phyloP scores from a whole-genome alignment of 2,797 vertebrate species.

The Arnoldichthys spilopterus region DNA sequence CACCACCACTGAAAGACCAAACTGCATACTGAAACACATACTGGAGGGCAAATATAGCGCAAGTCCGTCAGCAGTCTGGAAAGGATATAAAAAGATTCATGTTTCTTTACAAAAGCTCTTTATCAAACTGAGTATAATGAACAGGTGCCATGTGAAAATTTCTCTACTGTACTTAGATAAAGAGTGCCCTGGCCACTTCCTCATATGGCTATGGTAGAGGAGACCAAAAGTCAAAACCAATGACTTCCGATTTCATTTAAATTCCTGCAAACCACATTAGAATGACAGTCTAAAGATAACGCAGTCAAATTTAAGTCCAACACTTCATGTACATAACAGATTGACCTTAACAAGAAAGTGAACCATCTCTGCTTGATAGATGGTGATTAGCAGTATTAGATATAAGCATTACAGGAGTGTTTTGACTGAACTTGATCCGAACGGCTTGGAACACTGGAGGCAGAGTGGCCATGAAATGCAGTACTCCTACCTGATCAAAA shows the following conservation, averaged over 20 bases:
- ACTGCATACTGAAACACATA: slow-evolving; percentile 49
- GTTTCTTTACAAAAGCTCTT: slow-evolving; percentile 66
- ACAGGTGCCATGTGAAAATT: slow-evolving; percentile 33
- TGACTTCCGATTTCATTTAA: slow-evolving; percentile 6
- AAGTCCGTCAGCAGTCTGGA: slow-evolving; percentile 64
- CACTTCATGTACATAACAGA: not conserved
- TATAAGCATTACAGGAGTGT: slow-evolving; percentile 8
- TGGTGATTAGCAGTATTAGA: not conserved
- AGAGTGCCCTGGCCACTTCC: slow-evolving; percentile 70
- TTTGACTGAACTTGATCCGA: slow-evolving; percentile 37
- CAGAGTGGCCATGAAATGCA: slow-evolving; percentile 29
- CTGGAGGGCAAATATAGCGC: slow-evolving; percentile 61
- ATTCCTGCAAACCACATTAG: slow-evolving; percentile 24
- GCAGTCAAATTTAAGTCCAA: slow-evolving; percentile 8
- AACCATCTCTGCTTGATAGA: not conserved
- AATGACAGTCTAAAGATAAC: slow-evolving; percentile 7
- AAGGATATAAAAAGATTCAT: slow-evolving; percentile 64
- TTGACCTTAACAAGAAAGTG: slow-evolving; percentile 10
- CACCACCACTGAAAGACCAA: slow-evolving; percentile 46
- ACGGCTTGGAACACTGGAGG: slow-evolving; percentile 6
- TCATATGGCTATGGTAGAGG: slow-evolving; percentile 75
- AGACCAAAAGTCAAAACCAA: slow-evolving; percentile 2
- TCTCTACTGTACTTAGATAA: slow-evolving; percentile 23
- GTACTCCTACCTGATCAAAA: slow-evolving; percentile 34
- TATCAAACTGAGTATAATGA: slow-evolving; percentile 63